Conservation (phyloP, 1,140 invertebrate species). For the Lucilia sericata region DNA sequence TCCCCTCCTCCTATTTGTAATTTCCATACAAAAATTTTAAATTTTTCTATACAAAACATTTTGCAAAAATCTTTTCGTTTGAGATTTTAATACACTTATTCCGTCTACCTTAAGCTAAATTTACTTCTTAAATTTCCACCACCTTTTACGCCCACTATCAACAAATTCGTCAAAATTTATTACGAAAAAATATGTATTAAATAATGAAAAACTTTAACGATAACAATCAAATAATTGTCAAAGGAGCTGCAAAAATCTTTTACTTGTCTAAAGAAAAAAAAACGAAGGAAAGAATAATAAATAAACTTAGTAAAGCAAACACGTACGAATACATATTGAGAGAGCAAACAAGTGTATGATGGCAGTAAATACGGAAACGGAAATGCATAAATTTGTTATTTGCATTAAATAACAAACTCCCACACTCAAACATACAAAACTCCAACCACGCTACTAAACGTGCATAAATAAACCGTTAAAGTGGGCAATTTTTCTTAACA, state of each 20-base stretch:
- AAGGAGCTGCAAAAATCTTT: background rate
- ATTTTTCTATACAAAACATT: too few relatives aligned
- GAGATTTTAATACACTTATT: too few relatives aligned
- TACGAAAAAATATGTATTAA: background rate
- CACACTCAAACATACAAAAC: background rate
- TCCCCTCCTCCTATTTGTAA: too few relatives aligned
- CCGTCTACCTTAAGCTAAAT: too few relatives aligned
- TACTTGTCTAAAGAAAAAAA: background rate
- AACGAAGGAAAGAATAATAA: background rate
- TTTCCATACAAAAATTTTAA: too few relatives aligned
- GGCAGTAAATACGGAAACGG: constrained; percentile 40
- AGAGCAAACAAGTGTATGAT: constrained; percentile 26
- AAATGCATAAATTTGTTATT: constrained; percentile 48
- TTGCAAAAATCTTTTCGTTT: too few relatives aligned
- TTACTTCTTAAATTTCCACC: too few relatives aligned
- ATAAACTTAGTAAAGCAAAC: background rate
- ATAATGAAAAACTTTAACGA: background rate
- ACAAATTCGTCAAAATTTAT: background rate
- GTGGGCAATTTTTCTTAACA: background rate
- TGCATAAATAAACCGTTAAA: constrained; percentile 16
- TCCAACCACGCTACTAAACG: background rate
- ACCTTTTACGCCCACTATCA: background rate
- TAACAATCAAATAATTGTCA: constrained; percentile 29
- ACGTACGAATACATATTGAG: constrained; percentile 13
- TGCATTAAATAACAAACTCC: constrained; percentile 37